phyloP scores from a whole-genome alignment of 2,888 invertebrate species.

The Oligia fasciuncula region DNA sequence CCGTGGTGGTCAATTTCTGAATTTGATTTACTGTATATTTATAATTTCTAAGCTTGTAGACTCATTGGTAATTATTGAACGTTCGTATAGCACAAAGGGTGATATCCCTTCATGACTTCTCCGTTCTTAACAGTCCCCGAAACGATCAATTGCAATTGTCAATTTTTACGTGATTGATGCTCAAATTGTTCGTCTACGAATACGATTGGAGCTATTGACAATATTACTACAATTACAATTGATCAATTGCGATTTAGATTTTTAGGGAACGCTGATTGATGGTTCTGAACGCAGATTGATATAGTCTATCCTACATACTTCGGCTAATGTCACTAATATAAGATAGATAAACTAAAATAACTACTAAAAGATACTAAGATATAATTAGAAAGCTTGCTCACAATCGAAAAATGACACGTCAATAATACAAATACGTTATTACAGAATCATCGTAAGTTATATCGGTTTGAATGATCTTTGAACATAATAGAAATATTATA shows the following conservation, averaged over 20 bases:
- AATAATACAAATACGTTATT: not conserved
- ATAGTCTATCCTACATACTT: not conserved
- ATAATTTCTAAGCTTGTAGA: not conserved
- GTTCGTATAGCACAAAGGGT: not conserved
- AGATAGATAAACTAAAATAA: too few species aligned
- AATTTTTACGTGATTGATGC: not conserved
- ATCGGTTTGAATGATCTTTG: not conserved
- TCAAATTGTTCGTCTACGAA: not conserved
- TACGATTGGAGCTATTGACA: not conserved
- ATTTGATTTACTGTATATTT: not conserved
- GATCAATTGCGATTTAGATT: not conserved
- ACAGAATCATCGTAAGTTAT: not conserved
- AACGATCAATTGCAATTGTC: not conserved
- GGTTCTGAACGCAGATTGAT: not conserved
- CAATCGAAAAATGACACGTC: not conserved
- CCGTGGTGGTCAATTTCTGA: too few species aligned
- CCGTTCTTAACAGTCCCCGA: not conserved
- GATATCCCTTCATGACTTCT: not conserved
- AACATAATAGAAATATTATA: constrained; percentile 8
- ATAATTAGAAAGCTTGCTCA: not conserved
- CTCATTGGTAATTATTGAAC: not conserved
- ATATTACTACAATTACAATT: not conserved
- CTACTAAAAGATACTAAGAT: too few species aligned
- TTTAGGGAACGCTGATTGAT: not conserved
- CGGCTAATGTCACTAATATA: not conserved